phyloP scores from a whole-genome alignment of 2,888 invertebrate genomes.

The Cyclophora albipunctata region DNA sequence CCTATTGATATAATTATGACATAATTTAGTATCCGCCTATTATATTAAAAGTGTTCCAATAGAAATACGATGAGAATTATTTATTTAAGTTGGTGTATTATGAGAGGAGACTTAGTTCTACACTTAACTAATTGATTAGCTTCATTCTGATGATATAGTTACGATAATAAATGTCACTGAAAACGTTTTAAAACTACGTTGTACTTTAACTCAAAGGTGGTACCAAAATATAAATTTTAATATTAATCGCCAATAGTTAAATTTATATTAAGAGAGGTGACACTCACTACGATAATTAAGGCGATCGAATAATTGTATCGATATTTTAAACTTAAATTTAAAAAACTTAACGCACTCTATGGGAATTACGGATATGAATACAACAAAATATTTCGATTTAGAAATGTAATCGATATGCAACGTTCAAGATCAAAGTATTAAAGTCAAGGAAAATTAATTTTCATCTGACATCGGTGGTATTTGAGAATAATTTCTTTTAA shows the following conservation, averaged over 20 bases:
- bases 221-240: slow-evolving; percentile 67
- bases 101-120: slow-evolving; percentile 67
- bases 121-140: slow-evolving; percentile 60
- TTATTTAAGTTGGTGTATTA: slow-evolving; percentile 56
- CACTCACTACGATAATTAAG: slow-evolving; percentile 59
- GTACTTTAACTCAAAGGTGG: slow-evolving; percentile 75
- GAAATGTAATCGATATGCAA: slow-evolving; percentile 75
- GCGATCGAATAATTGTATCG: slow-evolving; percentile 48
- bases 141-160: slow-evolving; percentile 60
- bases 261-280: slow-evolving; percentile 55
- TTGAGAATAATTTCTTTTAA: slow-evolving; percentile 38
- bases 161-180: slow-evolving; percentile 61
- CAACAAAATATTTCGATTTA: slow-evolving; percentile 67
- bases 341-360: slow-evolving; percentile 58
- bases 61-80: slow-evolving; percentile 56
- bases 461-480: slow-evolving; percentile 70
- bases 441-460: slow-evolving; percentile 42
- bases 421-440: slow-evolving; percentile 60
- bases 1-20: slow-evolving; percentile 70
- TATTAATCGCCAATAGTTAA: slow-evolving; percentile 59
- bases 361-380: slow-evolving; percentile 64
- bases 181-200: slow-evolving; percentile 66
- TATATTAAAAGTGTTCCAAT: slow-evolving; percentile 53
- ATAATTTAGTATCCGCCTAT: slow-evolving; percentile 62
- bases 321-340: slow-evolving; percentile 60